Percentiles rank a stretch among this genome's conserved stretches.
Conservation (phyloP, 2,888 invertebrate species). For the Minunthozetes semirufus region DNA sequence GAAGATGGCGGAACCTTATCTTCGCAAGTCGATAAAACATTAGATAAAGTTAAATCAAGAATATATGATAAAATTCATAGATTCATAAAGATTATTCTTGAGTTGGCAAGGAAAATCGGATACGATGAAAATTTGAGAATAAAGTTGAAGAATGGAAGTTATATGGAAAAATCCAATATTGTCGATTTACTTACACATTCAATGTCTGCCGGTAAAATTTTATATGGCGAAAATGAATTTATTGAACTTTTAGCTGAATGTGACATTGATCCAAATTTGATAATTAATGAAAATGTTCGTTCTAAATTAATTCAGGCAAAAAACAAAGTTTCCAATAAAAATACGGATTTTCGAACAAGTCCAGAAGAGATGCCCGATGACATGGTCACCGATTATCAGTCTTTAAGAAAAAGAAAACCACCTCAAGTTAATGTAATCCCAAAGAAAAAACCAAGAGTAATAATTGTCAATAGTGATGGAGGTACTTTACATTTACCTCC, state of each 20-base stretch:
- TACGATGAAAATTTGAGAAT: constrained; percentile 26
- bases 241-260: background rate
- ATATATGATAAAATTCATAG: background rate
- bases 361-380: too few species aligned
- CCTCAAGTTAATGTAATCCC: too few species aligned
- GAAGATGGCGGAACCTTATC: background rate
- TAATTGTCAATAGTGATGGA: too few species aligned
- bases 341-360: too few species aligned
- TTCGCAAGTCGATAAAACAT: background rate
- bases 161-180: constrained; percentile 5
- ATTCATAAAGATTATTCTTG: constrained; percentile 2
- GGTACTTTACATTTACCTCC: too few species aligned
- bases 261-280: constrained; percentile 1
- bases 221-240: constrained; percentile 13
- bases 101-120: background rate
- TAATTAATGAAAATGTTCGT: constrained; percentile 22
- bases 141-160: background rate
- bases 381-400: too few species aligned
- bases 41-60: background rate
- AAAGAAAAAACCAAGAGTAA: too few species aligned
- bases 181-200: constrained; percentile 10
- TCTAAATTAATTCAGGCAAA: background rate
- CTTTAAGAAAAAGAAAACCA: too few species aligned
- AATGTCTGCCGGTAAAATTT: background rate
- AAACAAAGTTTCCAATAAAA: too few species aligned